Conservation (phyloP, 2,113 vertebrate genomes). For the Pica pica region DNA sequence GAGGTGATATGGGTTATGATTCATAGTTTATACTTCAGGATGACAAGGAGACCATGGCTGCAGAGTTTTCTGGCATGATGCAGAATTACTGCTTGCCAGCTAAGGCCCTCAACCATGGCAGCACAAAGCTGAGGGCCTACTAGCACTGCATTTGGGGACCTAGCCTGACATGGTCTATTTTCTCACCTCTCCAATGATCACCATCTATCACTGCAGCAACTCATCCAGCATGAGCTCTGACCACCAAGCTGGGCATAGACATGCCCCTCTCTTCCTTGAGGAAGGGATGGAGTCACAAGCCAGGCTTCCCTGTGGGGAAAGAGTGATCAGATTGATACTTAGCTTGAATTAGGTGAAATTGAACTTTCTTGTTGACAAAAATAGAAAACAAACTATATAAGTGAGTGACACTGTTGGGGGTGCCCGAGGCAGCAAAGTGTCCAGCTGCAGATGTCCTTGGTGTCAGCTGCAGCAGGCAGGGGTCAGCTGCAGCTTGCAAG, state of each 20-base stretch:
- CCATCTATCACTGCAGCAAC: background rate
- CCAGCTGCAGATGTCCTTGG: no score
- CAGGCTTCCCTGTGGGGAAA: background rate
- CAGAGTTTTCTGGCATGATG: background rate
- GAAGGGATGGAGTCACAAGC: background rate
- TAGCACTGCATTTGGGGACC: background rate
- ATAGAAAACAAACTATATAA: background rate
- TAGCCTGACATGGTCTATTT: background rate
- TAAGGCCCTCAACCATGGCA: accelerated
- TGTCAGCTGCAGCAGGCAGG: no score
- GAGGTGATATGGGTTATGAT: background rate
- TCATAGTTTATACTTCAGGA: background rate
- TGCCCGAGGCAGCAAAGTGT: no score
- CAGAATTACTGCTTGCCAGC: background rate
- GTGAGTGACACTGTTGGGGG: no score
- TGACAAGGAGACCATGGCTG: background rate
- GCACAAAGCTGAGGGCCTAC: background rate
- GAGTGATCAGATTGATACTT: background rate
- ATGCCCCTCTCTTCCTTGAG: background rate
- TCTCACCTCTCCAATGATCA: background rate
- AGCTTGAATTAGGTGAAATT: background rate
- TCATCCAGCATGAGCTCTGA: background rate
- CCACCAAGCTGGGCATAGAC: background rate
- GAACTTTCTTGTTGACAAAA: background rate
- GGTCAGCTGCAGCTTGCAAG: no score